Base-by-base conservation (phyloP, 2,888 invertebrate genomes). In the Psylliodes chrysocephalus region DNA sequence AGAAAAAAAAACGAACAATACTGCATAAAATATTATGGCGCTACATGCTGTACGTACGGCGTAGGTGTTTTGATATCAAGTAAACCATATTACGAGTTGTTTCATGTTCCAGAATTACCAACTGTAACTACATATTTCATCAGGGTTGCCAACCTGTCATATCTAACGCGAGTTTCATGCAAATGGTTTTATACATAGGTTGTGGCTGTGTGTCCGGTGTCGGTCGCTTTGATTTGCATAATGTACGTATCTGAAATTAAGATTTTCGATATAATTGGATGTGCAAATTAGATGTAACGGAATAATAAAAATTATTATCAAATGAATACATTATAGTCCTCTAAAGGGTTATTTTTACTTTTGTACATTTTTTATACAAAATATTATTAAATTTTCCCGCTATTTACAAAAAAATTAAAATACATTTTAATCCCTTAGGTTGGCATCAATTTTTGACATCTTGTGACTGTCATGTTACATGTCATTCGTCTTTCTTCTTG, bases 71-170 rank as follows among this genome's bases (percentile, higher is more conserved):
- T 40, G 57, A 59, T 57, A 56, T 60, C 44, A 64, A 64, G 53
- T 61, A 64, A 40, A 53, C 55, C 44, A 44, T 57, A 62, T 63
- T 66, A 57, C 51, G 57, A 56, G 63, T 64, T 62, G 44, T 64
- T 63, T 60, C 51, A 53, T 65, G 59, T 56, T 40, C 60, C 64
- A 53, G 64, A 60, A 67, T 65, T 57, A 65, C 67, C 49, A 55
- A 67, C 67, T 67, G 64, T 63, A 67, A 63, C 61, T 59, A 59
- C 51, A 68, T 68, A 55, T 68, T 61, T 57, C 53, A 66, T 30
- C 30, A 38, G 33, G 18, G 61, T 63, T 44, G 49, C 55, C 47
- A 60, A 51, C 35, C 38, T 60, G 53, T 60, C 63, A 60, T 40
- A 55, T 35, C 49, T 60, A 66, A 68, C 61, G 63, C 49, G 59